Evolutionary conservation across 2,888 invertebrate genomes (phyloP).

Genomic region (Drosophila kanekoi): DNA sequence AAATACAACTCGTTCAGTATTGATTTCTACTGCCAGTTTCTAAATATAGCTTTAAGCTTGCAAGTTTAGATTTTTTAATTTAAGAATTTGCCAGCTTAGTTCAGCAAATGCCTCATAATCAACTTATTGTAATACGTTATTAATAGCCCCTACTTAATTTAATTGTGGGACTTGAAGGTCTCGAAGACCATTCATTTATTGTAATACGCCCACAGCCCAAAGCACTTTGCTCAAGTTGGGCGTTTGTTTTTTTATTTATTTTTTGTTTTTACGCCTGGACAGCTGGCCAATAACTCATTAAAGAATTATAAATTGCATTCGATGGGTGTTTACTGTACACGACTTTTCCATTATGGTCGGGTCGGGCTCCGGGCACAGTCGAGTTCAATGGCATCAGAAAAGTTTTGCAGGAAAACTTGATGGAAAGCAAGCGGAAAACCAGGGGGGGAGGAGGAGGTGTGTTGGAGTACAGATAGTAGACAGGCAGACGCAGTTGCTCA

Average conservation of each 20-base stretch:
- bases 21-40: no score
- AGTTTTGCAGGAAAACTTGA: conserved; percentile 35
- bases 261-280: neutral
- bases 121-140: conserved; percentile 11
- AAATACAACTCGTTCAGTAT: no score
- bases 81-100: neutral
- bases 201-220: neutral
- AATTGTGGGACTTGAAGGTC: conserved; percentile 8
- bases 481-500: conserved; percentile 37
- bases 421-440: conserved; percentile 4
- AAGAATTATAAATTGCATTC: conserved; percentile 50
- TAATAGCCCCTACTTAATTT: conserved; percentile 10
- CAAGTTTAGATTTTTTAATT: no score
- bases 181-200: conserved; percentile 3
- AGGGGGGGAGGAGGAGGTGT: rapidly evolving
- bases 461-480: conserved; percentile 13
- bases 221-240: conserved; percentile 11
- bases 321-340: conserved; percentile 48
- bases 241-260: neutral
- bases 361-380: conserved; percentile 4
- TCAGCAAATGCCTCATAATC: neutral
- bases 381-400: conserved; percentile 64
- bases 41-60: no score
- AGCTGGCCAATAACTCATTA: conserved; percentile 32
- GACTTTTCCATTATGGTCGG: conserved; percentile 58